Conservation (phyloP, 2,888 invertebrate genomes). For the Eurytoma californica region DNA sequence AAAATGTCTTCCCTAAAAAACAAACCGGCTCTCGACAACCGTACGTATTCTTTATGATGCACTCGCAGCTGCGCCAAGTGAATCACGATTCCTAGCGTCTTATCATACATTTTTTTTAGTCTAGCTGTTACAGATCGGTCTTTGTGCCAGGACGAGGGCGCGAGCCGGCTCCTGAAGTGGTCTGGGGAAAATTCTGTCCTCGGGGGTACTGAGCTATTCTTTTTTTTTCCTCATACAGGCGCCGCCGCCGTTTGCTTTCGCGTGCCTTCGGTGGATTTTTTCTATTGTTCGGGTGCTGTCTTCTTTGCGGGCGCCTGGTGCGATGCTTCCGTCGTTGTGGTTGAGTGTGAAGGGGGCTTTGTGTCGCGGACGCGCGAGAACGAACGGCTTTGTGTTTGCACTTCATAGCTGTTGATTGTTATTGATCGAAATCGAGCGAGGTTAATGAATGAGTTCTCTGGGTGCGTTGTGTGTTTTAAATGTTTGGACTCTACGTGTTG, state of each 20-base stretch:
- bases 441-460: slow-evolving; percentile 20
- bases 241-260: slow-evolving; percentile 18
- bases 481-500: slow-evolving; percentile 14
- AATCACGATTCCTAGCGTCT: too few species aligned
- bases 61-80: neutral
- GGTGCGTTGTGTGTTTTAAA: slow-evolving; percentile 16
- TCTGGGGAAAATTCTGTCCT: neutral
- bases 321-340: neutral
- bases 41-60: too few species aligned
- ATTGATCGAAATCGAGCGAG: slow-evolving; percentile 27
- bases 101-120: too few species aligned
- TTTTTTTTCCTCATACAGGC: slow-evolving; percentile 1
- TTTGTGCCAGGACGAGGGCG: slow-evolving; percentile 1
- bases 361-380: neutral
- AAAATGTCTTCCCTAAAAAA: too few species aligned
- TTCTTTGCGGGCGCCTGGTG: neutral
- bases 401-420: slow-evolving; percentile 32
- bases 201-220: neutral
- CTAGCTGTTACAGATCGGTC: neutral
- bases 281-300: neutral
- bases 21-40: too few species aligned
- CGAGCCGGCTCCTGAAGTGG: neutral
- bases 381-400: slow-evolving; percentile 33
- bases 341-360: neutral
- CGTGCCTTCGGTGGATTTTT: neutral